Percentiles rank a stretch among this genome's conserved stretches.
phyloP scores from a whole-genome alignment of 2,888 invertebrate genomes.

The Thecophora atra region DNA sequence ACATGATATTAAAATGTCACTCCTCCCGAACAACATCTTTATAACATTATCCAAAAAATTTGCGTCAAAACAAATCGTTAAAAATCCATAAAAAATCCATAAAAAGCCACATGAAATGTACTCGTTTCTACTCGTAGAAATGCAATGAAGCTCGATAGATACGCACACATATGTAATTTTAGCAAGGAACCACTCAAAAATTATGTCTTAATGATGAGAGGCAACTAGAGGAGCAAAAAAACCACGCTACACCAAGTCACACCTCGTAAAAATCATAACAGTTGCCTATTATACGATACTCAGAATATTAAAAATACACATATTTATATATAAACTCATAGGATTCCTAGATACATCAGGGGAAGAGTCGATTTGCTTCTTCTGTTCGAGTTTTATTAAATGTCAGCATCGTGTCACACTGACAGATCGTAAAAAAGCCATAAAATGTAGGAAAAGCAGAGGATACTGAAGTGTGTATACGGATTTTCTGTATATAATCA shows the following conservation, averaged over 20 bases:
- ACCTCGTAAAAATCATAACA: slow-evolving; percentile 38
- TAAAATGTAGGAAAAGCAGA: slow-evolving; percentile 50
- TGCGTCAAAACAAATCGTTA: slow-evolving; percentile 63
- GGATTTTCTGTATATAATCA: too few relatives aligned
- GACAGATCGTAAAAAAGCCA: slow-evolving; percentile 64
- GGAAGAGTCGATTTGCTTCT: slow-evolving; percentile 48
- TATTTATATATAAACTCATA: slow-evolving; percentile 47
- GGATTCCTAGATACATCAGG: slow-evolving; percentile 54
- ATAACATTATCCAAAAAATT: not conserved
- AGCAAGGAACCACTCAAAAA: not conserved
- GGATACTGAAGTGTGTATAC: too few relatives aligned
- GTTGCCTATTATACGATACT: slow-evolving; percentile 31
- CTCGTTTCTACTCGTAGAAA: slow-evolving; percentile 22
- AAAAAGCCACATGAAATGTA: too few relatives aligned
- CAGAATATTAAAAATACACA: slow-evolving; percentile 49
- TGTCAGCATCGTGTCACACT: slow-evolving; percentile 60
- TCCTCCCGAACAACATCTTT: not conserved
- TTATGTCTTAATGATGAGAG: not conserved
- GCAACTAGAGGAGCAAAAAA: slow-evolving; percentile 29
- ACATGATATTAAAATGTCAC: not conserved
- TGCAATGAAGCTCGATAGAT: slow-evolving; percentile 38
- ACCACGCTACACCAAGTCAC: slow-evolving; percentile 30
- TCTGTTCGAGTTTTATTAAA: slow-evolving; percentile 55
- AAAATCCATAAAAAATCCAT: slow-evolving; percentile 56
- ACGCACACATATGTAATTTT: slow-evolving; percentile 56